Evolutionary conservation across 2,888 invertebrate genomes (phyloP).

Genomic region (Yponomeuta plumbellus): DNA sequence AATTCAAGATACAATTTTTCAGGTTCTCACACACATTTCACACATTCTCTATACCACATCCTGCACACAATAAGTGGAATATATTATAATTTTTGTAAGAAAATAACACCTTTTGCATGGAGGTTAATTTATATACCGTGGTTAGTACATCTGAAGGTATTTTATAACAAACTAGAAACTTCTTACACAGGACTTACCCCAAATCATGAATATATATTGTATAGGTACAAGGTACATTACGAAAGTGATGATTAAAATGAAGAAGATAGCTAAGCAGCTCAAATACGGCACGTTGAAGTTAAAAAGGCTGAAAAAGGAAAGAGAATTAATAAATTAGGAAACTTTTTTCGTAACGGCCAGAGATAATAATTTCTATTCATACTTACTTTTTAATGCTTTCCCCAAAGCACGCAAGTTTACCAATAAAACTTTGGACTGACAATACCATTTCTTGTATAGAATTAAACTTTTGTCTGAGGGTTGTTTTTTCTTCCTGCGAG

Average conservation of each 20-base stretch:
- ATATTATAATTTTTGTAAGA: no score
- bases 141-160: no score
- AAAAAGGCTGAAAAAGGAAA: slow-evolving; percentile 84
- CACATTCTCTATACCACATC: no score
- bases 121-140: no score
- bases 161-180: no score
- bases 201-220: slow-evolving; percentile 90
- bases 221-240: slow-evolving; percentile 92
- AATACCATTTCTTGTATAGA: slow-evolving; percentile 96
- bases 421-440: slow-evolving; percentile 94
- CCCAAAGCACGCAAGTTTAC: slow-evolving; percentile 90
- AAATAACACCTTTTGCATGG: no score
- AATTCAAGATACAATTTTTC: no score
- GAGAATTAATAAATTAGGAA: slow-evolving; percentile 13
- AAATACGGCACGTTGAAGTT: slow-evolving; percentile 97
- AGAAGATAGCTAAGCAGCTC: slow-evolving; percentile 89
- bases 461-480: slow-evolving; percentile 91
- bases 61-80: no score
- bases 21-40: no score
- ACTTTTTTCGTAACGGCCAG: not conserved
- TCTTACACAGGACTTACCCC: slow-evolving; percentile 78
- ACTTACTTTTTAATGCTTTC: slow-evolving; percentile 95
- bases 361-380: slow-evolving; percentile 1
- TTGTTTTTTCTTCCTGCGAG: slow-evolving; percentile 89
- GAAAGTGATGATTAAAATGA: slow-evolving; percentile 81